Base-by-base conservation (phyloP, 1,140 invertebrate species). In the Drosophila nebulosa region DNA sequence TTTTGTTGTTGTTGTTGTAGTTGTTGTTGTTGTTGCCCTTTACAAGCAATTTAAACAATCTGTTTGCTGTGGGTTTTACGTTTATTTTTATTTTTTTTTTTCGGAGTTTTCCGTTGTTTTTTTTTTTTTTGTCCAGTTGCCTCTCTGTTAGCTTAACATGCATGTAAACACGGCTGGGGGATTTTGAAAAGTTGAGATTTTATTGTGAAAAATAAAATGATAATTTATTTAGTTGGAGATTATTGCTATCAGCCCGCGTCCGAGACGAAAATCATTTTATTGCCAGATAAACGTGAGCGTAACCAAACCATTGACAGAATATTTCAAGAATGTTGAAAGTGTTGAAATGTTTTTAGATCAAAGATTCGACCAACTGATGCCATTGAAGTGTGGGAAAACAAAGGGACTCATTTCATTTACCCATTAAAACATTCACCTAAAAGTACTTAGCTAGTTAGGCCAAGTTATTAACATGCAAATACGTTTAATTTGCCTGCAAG, bases 21-120 rank as follows among this genome's bases (percentile, higher is more conserved):
- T n/a, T n/a, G 18, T 42, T 42, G 18, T 56, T 73, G 32, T 67
- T 68, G 59, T 58, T 66, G 52, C 26, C 22, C 52, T 71, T 85
- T 77, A 84, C 77, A 85, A 85, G 81, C 81, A 80, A 85, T 84
- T 85, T 86, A 57, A 86, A 73, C 77, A 80, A 85, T 80, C 77
- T 85, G 81, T 70, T 73, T 69, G 62, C 76, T 74, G 64, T 55
- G 62, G 46, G 55, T 39, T 69, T 72, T 26, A 26, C 18, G 9
- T 16, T 55, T 53, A n/a, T n/a, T 27, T 18, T n/a, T 26, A 14
- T 57, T 24, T 27, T 9, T n/a, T 22, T 70, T 58, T 57, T 73
- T 65, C 53, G 18, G 30, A n/a, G 10, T 36, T 36, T 36, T 12
- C n/a, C n/a, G 35, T 26, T 16, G 14, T 32, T 24, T 56, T 24